Conservation (phyloP, 1,140 invertebrate genomes). For the Solenopsis invicta region DNA sequence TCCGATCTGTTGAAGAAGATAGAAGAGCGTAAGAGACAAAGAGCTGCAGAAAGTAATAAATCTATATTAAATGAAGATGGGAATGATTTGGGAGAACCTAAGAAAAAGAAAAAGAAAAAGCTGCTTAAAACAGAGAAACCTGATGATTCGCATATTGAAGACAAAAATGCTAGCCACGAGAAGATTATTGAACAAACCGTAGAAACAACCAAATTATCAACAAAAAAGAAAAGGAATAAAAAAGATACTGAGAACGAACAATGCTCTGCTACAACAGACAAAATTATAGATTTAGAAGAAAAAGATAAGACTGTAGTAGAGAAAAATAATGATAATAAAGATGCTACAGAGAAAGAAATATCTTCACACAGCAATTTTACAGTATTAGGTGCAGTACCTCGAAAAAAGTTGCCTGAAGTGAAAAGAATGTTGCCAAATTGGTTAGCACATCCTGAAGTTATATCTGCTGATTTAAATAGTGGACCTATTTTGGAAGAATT, state of each 20-base stretch:
- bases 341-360: not conserved
- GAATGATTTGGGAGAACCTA: slow-evolving; percentile 5
- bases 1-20: slow-evolving; percentile 88
- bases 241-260: not conserved
- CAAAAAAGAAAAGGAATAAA: slow-evolving; percentile 25
- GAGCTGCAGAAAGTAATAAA: slow-evolving; percentile 61
- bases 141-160: not conserved
- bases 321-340: slow-evolving; percentile 1
- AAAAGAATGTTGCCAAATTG: slow-evolving; percentile 94
- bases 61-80: slow-evolving; percentile 6
- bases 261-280: not conserved
- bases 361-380: slow-evolving; percentile 72
- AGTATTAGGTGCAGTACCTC: slow-evolving; percentile 78
- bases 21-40: slow-evolving; percentile 87
- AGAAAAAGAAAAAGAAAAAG: slow-evolving; percentile 47
- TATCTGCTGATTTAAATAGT: slow-evolving; percentile 91
- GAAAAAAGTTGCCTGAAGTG: slow-evolving; percentile 85
- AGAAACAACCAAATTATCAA: not conserved
- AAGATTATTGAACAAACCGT: slow-evolving; percentile 6
- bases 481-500: slow-evolving; percentile 88
- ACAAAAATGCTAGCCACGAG: not conserved
- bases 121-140: not conserved
- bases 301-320: not conserved
- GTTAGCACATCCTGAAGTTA: slow-evolving; percentile 93
- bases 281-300: slow-evolving; percentile 15